Evolutionary conservation across 2,888 invertebrate genomes (phyloP), one percentile per base, ranked within the genome.

Genomic region (Pterostichus niger): DNA sequence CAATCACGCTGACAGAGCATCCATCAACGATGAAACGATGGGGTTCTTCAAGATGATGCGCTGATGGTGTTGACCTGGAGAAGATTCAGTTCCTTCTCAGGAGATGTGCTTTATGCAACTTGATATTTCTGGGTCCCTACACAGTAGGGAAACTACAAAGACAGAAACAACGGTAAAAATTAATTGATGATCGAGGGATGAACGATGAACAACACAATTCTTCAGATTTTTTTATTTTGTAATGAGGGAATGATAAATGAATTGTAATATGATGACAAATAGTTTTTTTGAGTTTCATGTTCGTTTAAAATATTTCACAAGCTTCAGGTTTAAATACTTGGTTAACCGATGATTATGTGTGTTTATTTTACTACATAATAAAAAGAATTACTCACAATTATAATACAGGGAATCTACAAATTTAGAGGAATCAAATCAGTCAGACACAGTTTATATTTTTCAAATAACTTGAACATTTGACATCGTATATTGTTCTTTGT

Each of bases 1-100:
- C 82, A 75, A 61, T 82, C 82, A 75, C 40, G 9, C 61, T 77
- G 83, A 83, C 77, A 83, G 83, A 56, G 54, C 44, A 83, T 83
- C 77, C 64, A 83, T 83, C 83, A 82, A n/a, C 17, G 3, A 73
- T 35, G 15, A 17, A 13, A 35, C 46, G 15, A 33, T 31, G 64
- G 64, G 64, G 31, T 33, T 35, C 35, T 64, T 24, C 24, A 24
- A 3, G 24, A 1, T 10, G 64, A 64, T 17, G 15, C 6, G 15
- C 6, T 17, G 17, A 13, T 33, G 64, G 17, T 13, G 56, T 17
- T 71, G 44, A 71, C 44, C 44, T 10, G 11, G 33, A 40, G n/a
- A 33, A 40, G 64, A 31, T 71, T 71, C 44, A 71, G 17, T 40
- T 71, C 44, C 44, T 15, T 64, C 13, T 35, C 7, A 10, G 40